Evolutionary conservation across 1,140 invertebrate species (phyloP).

Genomic region (Hesperophylax magnus): DNA sequence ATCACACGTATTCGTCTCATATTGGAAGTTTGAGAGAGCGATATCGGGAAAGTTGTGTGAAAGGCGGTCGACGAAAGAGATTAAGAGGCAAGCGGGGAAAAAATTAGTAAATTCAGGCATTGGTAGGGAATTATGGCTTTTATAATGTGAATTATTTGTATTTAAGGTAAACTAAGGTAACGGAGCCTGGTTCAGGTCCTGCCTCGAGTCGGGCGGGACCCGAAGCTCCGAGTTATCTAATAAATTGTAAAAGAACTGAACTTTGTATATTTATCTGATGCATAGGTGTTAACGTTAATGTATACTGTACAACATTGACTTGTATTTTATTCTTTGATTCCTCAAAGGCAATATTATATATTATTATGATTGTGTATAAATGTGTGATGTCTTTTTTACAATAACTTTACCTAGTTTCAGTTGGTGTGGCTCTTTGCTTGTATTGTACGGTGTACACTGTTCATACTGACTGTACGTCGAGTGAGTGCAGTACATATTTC

Average conservation of each 20-base stretch:
- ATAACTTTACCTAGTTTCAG: constrained; percentile 27
- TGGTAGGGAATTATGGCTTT: constrained; percentile 55
- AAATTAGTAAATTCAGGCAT: constrained; percentile 55
- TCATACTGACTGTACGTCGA: background rate
- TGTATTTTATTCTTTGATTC: constrained; percentile 35
- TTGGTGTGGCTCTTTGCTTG: background rate
- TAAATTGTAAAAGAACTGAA: constrained; percentile 72
- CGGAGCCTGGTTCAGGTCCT: constrained; percentile 55
- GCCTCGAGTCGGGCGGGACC: constrained; percentile 56
- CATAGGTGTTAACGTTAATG: constrained; percentile 63
- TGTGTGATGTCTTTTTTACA: constrained; percentile 18
- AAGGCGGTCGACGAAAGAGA: constrained; percentile 41
- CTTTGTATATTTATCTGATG: constrained; percentile 71
- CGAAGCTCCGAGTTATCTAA: constrained; percentile 71
- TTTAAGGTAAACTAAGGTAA: constrained; percentile 64
- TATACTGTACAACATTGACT: constrained; percentile 24
- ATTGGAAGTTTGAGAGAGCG: constrained; percentile 17
- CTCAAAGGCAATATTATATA: constrained; percentile 43
- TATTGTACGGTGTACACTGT: background rate
- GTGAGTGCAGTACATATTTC: background rate
- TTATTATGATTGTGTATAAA: constrained; percentile 38
- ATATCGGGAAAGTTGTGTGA: constrained; percentile 11
- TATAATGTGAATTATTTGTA: constrained; percentile 57
- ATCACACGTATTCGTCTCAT: constrained; percentile 30
- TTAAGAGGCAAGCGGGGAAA: constrained; percentile 55